These are phyloP conservation scores for Cinara cedri DNA, from an alignment of 2,888 invertebrate species.

Conservation along the genomic window DNA sequence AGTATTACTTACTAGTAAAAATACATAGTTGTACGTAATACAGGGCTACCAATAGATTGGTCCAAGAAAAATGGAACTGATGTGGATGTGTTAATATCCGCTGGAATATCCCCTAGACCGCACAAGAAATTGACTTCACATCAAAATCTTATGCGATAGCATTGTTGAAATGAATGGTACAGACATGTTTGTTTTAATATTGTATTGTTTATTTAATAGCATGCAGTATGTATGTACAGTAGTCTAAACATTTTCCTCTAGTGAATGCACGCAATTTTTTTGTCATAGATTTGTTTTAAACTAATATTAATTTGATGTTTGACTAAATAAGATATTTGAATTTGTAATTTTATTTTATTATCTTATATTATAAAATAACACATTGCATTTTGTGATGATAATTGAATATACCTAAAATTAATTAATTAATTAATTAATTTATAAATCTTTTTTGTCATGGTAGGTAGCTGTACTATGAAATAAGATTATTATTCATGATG, in stretches of 20 bases:
- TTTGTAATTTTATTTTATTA: too few relatives aligned
- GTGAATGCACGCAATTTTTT: not conserved
- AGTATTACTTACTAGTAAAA: slow-evolving; percentile 2
- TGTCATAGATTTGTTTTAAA: not conserved
- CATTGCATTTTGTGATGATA: too few relatives aligned
- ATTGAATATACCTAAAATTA: too few relatives aligned
- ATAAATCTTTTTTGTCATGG: too few relatives aligned
- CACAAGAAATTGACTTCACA: slow-evolving; percentile 71
- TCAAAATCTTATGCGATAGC: slow-evolving; percentile 21
- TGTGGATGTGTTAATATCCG: slow-evolving; percentile 62
- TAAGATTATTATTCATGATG: too few relatives aligned
- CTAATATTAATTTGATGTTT: not conserved
- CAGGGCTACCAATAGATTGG: slow-evolving; percentile 36
- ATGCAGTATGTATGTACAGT: not conserved
- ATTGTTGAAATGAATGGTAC: slow-evolving; percentile 23
- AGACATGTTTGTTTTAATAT: not conserved
- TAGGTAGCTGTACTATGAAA: too few relatives aligned
- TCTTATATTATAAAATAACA: too few relatives aligned
- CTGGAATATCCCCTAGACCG: slow-evolving; percentile 73
- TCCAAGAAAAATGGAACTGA: slow-evolving; percentile 64
- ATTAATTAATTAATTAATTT: too few relatives aligned
- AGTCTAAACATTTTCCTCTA: not conserved
- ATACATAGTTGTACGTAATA: slow-evolving; percentile 24
- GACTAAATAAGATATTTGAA: too few relatives aligned
- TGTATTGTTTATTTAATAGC: not conserved